Base-by-base conservation (phyloP, 2,113 vertebrate genomes). In the Pelodiscus sinensis region DNA sequence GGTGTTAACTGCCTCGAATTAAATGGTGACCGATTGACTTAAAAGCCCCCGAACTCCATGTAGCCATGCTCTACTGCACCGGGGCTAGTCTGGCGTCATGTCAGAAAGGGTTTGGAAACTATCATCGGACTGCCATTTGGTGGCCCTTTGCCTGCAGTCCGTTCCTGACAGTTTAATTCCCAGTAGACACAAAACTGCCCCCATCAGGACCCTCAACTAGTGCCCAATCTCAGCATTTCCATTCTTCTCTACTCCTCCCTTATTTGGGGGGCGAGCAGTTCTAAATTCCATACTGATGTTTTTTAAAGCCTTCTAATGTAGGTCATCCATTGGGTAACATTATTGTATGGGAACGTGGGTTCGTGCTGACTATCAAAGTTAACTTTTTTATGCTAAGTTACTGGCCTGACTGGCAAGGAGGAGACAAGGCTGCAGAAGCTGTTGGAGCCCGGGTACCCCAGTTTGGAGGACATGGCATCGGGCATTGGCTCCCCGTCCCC, bases 401-500 rank as follows among this genome's bases (percentile, higher is more conserved):
- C 83, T 60, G 88, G 81, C 85, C 78, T 92, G 86, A 21, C 88
- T 94, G 92, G 87, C 68, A 58, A 90, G 86, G 92, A 94, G 87
- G 71, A 78, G 90, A 84, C 79, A 65, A 65, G 79, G 75, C 50
- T 65, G 79, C 84, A 78, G 56, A n/a, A 25, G 22, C 68, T 86
- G 81, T 86, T 2, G 93, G 90, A 97, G 87, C 84, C 95, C 58
- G 52, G 80, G 79, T 95, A 86, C 82, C 73, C 56, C 12, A 0
- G 16, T 13, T 81, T 0, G 94, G 97, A 97, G 97, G 97, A 97
- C 95, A 98, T 98, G 98, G 98, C 98, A 82, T 98, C 98, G 5
- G 98, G 97, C 96, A 97, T 98, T 52, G 98, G 98, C 51, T 98
- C 98, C 89, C 98, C 97, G 1, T 98, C 98, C 16, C 98, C 97